phyloP scores from a whole-genome alignment of 35 echinoderm and acorn worm species.

The Lytechinus variegatus region DNA sequence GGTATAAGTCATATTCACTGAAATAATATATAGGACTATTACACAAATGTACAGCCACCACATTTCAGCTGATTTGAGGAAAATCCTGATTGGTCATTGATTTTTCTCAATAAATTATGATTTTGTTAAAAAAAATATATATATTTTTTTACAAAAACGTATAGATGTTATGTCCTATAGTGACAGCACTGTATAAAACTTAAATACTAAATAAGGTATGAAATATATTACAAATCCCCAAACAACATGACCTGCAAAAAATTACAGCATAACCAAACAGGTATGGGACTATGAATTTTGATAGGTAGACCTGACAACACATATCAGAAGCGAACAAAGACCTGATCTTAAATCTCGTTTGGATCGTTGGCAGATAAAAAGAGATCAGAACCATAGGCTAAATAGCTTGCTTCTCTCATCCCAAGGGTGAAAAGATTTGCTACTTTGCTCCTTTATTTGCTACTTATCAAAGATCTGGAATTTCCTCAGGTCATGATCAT shows the following conservation, averaged over 20 bases:
- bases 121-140: too few relatives aligned
- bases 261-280: not conserved
- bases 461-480: not conserved
- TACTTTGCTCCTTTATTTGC: not conserved
- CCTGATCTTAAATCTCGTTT: not conserved
- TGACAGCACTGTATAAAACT: too few relatives aligned
- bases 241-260: not conserved
- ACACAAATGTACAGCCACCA: too few relatives aligned
- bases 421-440: not conserved
- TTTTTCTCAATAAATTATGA: too few relatives aligned
- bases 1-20: too few relatives aligned
- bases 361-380: not conserved
- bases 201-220: too few relatives aligned
- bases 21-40: too few relatives aligned
- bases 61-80: too few relatives aligned
- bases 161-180: too few relatives aligned
- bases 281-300: not conserved
- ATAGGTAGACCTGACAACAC: not conserved
- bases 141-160: too few relatives aligned
- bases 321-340: not conserved
- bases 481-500: not conserved
- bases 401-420: not conserved
- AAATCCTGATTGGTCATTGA: too few relatives aligned
- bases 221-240: too few relatives aligned
- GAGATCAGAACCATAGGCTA: not conserved